phyloP scores from a whole-genome alignment of 2,888 invertebrate species.

The Andrena camellia region DNA sequence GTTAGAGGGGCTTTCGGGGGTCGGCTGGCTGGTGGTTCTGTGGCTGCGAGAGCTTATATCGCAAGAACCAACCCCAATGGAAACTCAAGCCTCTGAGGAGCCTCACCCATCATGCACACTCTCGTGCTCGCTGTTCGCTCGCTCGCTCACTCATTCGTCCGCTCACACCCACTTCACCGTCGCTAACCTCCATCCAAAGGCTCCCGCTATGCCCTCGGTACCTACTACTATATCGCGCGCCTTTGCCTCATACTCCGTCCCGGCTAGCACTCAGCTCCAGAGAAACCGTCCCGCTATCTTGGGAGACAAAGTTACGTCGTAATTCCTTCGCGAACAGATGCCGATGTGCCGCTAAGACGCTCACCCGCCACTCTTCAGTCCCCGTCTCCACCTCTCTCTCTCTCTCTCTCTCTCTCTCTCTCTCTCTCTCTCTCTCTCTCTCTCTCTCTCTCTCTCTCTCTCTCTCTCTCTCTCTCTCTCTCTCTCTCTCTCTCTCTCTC shows the following conservation, averaged over 20 bases:
- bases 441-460: neutral
- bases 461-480: neutral
- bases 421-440: neutral
- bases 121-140: conserved; percentile 72
- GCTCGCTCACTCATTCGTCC: conserved; percentile 19
- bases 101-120: conserved; percentile 84
- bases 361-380: conserved; percentile 21
- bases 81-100: conserved; percentile 83
- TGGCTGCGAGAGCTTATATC: conserved; percentile 79
- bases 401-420: neutral
- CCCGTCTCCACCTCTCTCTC: neutral
- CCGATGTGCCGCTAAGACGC: conserved; percentile 82
- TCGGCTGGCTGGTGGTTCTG: conserved; percentile 69
- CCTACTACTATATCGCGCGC: conserved; percentile 46
- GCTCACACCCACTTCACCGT: conserved; percentile 42
- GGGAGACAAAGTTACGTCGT: conserved; percentile 84
- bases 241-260: conserved; percentile 63
- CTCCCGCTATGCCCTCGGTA: conserved; percentile 17
- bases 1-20: conserved; percentile 55
- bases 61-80: conserved; percentile 84
- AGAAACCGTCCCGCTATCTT: conserved; percentile 82
- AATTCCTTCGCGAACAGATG: conserved; percentile 85
- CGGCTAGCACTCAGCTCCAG: conserved; percentile 77
- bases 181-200: conserved; percentile 61
- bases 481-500: neutral